A percentile compares a stretch with the other conserved stretches of the same genome.
These are phyloP conservation scores for Thripadectes ignobilis DNA, from an alignment of 2,797 vertebrate genomes.

Conservation along the genomic window DNA sequence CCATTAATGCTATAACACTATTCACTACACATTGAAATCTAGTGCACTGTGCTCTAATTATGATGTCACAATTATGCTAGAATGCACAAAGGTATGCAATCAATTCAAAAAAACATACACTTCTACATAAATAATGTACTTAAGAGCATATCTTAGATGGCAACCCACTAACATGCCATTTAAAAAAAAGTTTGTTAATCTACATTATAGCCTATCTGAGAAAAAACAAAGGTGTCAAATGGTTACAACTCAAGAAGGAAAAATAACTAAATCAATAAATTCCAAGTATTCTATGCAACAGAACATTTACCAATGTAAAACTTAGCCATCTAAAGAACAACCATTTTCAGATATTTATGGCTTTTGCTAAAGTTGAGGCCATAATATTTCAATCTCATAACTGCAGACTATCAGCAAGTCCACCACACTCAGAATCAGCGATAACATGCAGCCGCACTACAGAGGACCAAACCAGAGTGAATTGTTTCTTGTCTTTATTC, in stretches of 20 bases:
- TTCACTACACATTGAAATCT: neutral
- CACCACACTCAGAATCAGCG: neutral
- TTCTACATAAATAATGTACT: neutral
- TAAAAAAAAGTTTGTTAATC: neutral
- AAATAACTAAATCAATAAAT: neutral
- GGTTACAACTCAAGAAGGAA: neutral
- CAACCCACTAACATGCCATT: neutral
- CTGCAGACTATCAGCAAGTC: neutral
- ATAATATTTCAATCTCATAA: neutral
- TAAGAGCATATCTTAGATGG: neutral
- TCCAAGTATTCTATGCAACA: neutral
- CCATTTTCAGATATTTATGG: neutral
- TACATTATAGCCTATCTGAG: neutral
- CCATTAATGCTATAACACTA: neutral
- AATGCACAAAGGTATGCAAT: neutral
- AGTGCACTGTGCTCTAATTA: neutral
- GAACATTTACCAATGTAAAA: neutral
- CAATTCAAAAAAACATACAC: neutral
- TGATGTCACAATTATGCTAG: neutral
- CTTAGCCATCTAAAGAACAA: neutral
- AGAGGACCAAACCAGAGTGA: neutral
- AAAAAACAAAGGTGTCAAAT: neutral
- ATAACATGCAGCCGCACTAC: neutral
- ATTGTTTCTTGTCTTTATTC: neutral
- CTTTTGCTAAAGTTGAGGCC: neutral